These are phyloP conservation scores for Carposina sasakii DNA, from an alignment of 1,140 invertebrate species.

Conservation along the genomic window DNA sequence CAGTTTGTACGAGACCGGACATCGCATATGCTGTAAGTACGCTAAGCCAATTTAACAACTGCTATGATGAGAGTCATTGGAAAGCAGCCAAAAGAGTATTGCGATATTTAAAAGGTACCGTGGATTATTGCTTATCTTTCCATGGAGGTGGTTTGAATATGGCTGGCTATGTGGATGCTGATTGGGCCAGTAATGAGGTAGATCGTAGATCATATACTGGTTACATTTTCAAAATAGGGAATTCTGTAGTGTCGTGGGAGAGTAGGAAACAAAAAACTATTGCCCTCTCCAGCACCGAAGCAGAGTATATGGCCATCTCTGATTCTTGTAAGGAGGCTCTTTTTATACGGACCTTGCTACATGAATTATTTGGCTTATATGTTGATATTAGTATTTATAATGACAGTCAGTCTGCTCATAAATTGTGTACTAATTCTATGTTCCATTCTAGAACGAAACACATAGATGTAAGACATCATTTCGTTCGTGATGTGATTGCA, in stretches of 20 bases:
- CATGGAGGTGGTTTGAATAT: slow-evolving; percentile 18
- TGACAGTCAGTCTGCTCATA: not conserved
- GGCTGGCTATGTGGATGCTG: slow-evolving; percentile 35
- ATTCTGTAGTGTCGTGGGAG: not conserved
- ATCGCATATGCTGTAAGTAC: slow-evolving; percentile 44
- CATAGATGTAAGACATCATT: not conserved
- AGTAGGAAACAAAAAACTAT: not conserved
- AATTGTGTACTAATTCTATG: not conserved
- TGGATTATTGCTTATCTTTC: slow-evolving; percentile 25
- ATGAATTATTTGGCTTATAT: too few species aligned
- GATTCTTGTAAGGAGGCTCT: not conserved
- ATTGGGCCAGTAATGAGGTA: not conserved
- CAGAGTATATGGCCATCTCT: not conserved
- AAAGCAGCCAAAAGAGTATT: slow-evolving; percentile 50
- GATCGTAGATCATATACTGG: not conserved
- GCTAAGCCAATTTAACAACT: slow-evolving; percentile 48
- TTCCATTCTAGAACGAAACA: not conserved
- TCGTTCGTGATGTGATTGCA: not conserved
- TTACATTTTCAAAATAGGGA: not conserved
- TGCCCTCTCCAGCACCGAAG: not conserved
- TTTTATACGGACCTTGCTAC: not conserved
- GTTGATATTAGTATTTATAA: not conserved
- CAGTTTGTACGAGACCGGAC: slow-evolving; percentile 49
- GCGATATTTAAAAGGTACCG: slow-evolving; percentile 56
- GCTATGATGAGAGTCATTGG: slow-evolving; percentile 40